Evolutionary conservation across 2,797 vertebrate species (phyloP).

Genomic region (Australoheros facetus): DNA sequence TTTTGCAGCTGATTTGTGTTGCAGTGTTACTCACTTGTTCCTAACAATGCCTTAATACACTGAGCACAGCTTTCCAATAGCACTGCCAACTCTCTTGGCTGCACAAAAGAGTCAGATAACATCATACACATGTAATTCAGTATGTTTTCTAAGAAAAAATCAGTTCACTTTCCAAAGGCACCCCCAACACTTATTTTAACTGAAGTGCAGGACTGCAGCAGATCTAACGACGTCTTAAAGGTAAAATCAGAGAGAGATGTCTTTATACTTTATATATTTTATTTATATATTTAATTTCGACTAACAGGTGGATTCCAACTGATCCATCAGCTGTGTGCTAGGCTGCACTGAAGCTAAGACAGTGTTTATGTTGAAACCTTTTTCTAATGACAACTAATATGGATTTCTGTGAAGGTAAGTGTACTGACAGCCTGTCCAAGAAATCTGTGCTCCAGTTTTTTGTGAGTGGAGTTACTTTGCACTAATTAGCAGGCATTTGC

Average conservation of each 20-base stretch:
- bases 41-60: not conserved
- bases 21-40: conserved; percentile 5
- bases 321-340: not conserved
- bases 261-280: too few relatives aligned
- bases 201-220: not conserved
- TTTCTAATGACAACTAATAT: not conserved
- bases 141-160: conserved; percentile 6
- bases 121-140: conserved; percentile 19
- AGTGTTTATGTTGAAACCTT: not conserved
- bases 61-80: conserved; percentile 3
- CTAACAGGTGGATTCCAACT: not conserved
- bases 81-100: conserved; percentile 31
- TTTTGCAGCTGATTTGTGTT: not conserved
- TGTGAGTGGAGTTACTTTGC: not conserved
- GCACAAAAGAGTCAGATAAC: conserved; percentile 2
- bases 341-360: not conserved
- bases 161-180: not conserved
- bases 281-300: not conserved
- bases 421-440: not conserved
- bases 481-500: not conserved
- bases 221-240: not conserved
- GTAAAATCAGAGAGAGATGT: not conserved
- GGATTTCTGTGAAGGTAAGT: not conserved
- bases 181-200: not conserved
- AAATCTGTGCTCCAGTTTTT: not conserved